Percentiles rank a stretch among this genome's conserved stretches.
Conservation (phyloP, 2,888 invertebrate species). For the Eristalinus aeneus region DNA sequence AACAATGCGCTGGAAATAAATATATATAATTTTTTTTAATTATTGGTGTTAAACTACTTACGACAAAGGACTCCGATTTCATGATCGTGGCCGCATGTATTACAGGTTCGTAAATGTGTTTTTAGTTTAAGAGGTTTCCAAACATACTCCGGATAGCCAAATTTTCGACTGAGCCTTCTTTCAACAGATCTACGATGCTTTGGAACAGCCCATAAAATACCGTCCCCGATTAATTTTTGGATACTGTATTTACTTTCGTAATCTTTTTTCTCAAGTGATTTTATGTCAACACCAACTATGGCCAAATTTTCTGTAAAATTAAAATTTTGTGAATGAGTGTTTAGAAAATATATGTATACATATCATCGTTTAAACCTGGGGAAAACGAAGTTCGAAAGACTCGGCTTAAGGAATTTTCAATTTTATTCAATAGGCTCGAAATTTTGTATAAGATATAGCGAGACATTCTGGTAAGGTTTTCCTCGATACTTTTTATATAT, state of each 20-base stretch:
- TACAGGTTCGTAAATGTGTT: slow-evolving; percentile 88
- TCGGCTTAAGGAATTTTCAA: slow-evolving; percentile 78
- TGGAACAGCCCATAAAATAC: slow-evolving; percentile 91
- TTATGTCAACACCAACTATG: neutral
- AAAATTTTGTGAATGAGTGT: neutral
- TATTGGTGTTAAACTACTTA: slow-evolving; percentile 80
- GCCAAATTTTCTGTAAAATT: slow-evolving; percentile 28
- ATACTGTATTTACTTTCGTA: slow-evolving; percentile 81
- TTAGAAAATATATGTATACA: neutral
- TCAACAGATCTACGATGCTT: slow-evolving; percentile 89
- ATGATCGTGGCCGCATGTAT: slow-evolving; percentile 91
- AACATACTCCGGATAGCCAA: slow-evolving; percentile 85
- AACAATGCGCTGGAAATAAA: slow-evolving; percentile 88
- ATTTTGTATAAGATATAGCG: slow-evolving; percentile 76
- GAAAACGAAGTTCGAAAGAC: slow-evolving; percentile 80
- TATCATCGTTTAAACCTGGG: slow-evolving; percentile 79
- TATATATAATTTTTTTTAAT: slow-evolving; percentile 61
- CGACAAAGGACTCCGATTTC: slow-evolving; percentile 91
- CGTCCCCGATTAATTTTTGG: slow-evolving; percentile 86
- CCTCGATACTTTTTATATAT: neutral
- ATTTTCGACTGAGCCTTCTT: slow-evolving; percentile 87
- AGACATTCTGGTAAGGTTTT: slow-evolving; percentile 73
- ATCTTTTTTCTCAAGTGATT: slow-evolving; percentile 32
- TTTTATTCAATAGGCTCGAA: slow-evolving; percentile 78
- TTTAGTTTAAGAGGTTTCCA: slow-evolving; percentile 88